A percentile compares a stretch with the other conserved stretches of the same genome.
Conservation (phyloP, 1,140 invertebrate species). For the Triops cancriformis region DNA sequence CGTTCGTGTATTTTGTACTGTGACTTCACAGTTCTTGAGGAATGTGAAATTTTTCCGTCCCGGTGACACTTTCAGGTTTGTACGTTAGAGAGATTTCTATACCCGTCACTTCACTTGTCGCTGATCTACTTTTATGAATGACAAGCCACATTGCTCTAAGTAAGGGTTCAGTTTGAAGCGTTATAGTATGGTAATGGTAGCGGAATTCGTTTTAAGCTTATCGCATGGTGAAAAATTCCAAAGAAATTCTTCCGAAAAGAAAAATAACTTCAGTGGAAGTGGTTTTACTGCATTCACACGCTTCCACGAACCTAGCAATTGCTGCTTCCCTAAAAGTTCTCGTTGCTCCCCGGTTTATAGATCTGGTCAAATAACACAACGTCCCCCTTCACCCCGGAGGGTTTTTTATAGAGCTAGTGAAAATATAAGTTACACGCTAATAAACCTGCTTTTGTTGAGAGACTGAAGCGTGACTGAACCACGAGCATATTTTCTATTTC, state of each 20-base stretch:
- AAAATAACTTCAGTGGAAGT: neutral
- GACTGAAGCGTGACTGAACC: neutral
- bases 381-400: neutral
- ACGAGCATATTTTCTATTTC: neutral
- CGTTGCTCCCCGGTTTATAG: neutral
- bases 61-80: no score
- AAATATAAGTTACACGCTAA: conserved; percentile 11
- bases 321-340: neutral
- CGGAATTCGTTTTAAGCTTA: neutral
- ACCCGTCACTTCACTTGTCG: no score
- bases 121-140: no score
- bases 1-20: no score
- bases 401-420: neutral
- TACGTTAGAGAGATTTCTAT: no score
- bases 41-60: no score
- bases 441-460: conserved; percentile 10
- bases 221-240: neutral
- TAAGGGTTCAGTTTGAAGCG: no score
- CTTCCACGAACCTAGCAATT: neutral
- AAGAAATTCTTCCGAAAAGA: neutral
- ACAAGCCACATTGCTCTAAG: no score
- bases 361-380: neutral
- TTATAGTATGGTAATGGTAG: no score
- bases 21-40: no score
- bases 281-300: neutral